Percentiles rank a stretch among this genome's conserved stretches.
Conservation (phyloP, 2,888 invertebrate species). For the Sicus ferrugineus region DNA sequence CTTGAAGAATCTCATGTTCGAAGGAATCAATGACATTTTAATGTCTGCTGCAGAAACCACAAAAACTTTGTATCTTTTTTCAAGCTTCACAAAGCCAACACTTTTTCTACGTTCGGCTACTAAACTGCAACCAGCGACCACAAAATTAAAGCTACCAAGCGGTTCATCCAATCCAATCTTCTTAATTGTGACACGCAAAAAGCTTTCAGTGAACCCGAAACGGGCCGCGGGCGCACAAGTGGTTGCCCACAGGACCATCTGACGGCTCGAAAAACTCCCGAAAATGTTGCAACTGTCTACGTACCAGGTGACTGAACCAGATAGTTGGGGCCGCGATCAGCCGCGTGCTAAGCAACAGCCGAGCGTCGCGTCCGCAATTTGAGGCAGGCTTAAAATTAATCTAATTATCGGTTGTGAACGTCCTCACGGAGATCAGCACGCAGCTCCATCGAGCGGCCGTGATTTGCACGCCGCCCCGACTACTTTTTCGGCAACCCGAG, state of each 20-base stretch:
- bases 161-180: conserved; percentile 25
- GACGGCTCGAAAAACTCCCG: conserved; percentile 10
- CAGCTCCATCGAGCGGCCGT: not conserved
- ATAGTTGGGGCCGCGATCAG: conserved; percentile 13
- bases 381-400: conserved; percentile 29
- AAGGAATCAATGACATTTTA: not conserved
- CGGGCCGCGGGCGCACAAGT: conserved; percentile 20
- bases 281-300: conserved; percentile 30
- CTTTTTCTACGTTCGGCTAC: not conserved
- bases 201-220: not conserved
- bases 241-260: conserved; percentile 26
- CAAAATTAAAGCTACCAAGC: conserved; percentile 16
- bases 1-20: not conserved
- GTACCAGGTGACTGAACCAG: not conserved
- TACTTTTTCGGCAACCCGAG: not conserved
- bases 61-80: not conserved
- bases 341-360: conserved; percentile 36
- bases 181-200: conserved; percentile 27
- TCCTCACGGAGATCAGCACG: conserved; percentile 13
- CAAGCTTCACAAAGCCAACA: not conserved
- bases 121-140: conserved; percentile 11
- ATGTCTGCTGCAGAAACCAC: not conserved
- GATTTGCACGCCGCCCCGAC: not conserved
- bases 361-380: conserved; percentile 25
- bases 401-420: conserved; percentile 30